These are phyloP conservation scores for Drymonia ruficornis DNA, from an alignment of 2,888 invertebrate species.

Conservation along the genomic window DNA sequence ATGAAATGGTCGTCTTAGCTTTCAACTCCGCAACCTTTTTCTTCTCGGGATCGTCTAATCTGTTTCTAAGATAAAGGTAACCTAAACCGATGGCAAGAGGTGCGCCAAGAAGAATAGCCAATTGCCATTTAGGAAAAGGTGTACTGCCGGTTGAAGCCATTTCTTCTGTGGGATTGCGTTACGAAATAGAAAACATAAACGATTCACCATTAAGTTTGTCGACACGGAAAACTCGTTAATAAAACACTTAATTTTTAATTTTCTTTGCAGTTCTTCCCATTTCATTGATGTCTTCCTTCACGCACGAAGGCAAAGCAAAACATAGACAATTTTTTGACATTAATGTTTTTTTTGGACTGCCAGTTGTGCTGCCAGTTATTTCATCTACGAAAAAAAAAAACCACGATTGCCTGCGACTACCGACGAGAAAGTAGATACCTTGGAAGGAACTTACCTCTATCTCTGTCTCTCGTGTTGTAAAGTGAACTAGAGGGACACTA, in stretches of 20 bases:
- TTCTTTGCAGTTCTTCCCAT: constrained; percentile 60
- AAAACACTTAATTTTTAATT: constrained; percentile 60
- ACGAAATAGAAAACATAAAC: constrained; percentile 50
- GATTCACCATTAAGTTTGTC: constrained; percentile 71
- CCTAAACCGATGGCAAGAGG: constrained; percentile 93
- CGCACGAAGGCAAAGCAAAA: constrained; percentile 43
- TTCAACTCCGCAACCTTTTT: constrained; percentile 79
- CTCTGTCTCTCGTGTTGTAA: too few relatives aligned
- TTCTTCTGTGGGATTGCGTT: constrained; percentile 46
- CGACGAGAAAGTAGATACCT: too few relatives aligned
- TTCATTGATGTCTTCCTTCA: constrained; percentile 57
- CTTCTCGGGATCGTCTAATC: constrained; percentile 81
- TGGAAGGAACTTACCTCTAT: too few relatives aligned
- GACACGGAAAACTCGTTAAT: constrained; percentile 49
- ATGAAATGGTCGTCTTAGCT: constrained; percentile 85
- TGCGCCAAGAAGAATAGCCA: constrained; percentile 93
- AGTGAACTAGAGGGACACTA: too few relatives aligned
- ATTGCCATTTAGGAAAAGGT: constrained; percentile 93
- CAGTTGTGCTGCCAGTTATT: constrained; percentile 16
- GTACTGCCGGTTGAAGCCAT: constrained; percentile 83
- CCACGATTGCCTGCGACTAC: too few relatives aligned
- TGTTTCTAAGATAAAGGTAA: constrained; percentile 89
- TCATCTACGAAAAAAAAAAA: neutral
- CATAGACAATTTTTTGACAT: constrained; percentile 55
- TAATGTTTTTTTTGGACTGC: constrained; percentile 30